Evolutionary conservation across 2,888 invertebrate genomes (phyloP), one percentile per base, ranked within the genome.

Genomic region (Aporophyla nigra): DNA sequence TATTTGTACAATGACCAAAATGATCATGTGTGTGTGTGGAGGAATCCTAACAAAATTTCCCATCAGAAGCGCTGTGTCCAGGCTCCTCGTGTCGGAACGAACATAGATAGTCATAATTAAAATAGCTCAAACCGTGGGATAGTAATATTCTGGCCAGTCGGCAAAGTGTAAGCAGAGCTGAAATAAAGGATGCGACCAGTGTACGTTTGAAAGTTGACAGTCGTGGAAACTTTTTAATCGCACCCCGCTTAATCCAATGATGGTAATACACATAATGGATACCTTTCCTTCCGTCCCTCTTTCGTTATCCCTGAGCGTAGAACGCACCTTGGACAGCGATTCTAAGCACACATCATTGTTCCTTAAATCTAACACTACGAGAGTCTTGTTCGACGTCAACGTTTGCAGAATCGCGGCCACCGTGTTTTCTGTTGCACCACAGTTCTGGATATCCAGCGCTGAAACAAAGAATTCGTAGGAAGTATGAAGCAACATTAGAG

Each of bases 371-470:
- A 98, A 94, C 12, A 98, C 97, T 61, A 97, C 97, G n/a, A 98
- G 93, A 0, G 97, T 97, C 40, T 97, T 97, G 89, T 98, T 98
- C 19, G 97, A 97, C 51, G 96, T 94, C 80, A 98, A 92, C 79
- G 98, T 97, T 56, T 97, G 97, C 12, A 98, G 87, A 61, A 98
- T 97, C 10, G 97, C 92, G 14, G 93, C 90, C 0, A 97, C 97
- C 2, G 97, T 97, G 24, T 94, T 93, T 86, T 98, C 98, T 0
- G 98, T 97, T 21, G 98, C 91, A 0, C 98, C 98, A 90, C 98
- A 98, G 86, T 97, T 97, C 90, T 98, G 98, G 89, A 98, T 93
- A 90, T 98, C 98, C 71, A 98, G 89, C 0, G 98, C 98, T 96
- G 82, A 27, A 83, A 83, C 10, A 70, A 9, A 10, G 5, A 65